Evolutionary conservation across 2,888 invertebrate genomes (phyloP).

Genomic region (Lacanobia oleracea): DNA sequence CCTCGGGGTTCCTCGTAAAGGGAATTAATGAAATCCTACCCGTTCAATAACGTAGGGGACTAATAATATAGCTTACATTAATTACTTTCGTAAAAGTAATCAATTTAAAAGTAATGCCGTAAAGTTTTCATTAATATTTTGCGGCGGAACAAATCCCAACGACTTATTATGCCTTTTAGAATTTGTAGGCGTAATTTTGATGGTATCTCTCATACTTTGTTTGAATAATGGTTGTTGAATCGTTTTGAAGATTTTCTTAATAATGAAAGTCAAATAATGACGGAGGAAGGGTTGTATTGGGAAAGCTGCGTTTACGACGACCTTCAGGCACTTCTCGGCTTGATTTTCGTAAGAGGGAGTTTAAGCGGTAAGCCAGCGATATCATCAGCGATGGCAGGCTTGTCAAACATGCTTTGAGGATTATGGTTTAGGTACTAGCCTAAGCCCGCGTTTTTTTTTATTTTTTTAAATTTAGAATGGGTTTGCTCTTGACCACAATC

Average conservation of each 20-base stretch:
- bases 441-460: too few species aligned
- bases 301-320: constrained; percentile 23
- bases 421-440: too few species aligned
- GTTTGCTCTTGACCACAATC: too few species aligned
- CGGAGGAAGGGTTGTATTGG: constrained; percentile 12
- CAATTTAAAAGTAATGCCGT: constrained; percentile 55
- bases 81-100: constrained; percentile 60
- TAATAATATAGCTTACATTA: constrained; percentile 66
- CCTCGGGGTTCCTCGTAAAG: constrained; percentile 71
- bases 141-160: constrained; percentile 32
- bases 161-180: constrained; percentile 42
- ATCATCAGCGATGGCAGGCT: too few species aligned
- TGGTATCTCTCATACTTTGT: constrained; percentile 54
- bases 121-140: constrained; percentile 61
- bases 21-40: constrained; percentile 76
- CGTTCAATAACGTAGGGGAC: constrained; percentile 63
- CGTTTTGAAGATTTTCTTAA: constrained; percentile 49
- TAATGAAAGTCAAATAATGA: constrained; percentile 53
- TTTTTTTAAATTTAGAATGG: too few species aligned
- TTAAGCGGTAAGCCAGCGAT: constrained; percentile 8
- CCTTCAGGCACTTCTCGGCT: background rate
- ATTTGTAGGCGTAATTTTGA: constrained; percentile 55
- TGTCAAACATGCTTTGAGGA: background rate
- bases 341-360: background rate
- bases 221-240: constrained; percentile 48